Evolutionary conservation across 2,113 vertebrate species (phyloP).

Genomic region (Colinus virginianus): DNA sequence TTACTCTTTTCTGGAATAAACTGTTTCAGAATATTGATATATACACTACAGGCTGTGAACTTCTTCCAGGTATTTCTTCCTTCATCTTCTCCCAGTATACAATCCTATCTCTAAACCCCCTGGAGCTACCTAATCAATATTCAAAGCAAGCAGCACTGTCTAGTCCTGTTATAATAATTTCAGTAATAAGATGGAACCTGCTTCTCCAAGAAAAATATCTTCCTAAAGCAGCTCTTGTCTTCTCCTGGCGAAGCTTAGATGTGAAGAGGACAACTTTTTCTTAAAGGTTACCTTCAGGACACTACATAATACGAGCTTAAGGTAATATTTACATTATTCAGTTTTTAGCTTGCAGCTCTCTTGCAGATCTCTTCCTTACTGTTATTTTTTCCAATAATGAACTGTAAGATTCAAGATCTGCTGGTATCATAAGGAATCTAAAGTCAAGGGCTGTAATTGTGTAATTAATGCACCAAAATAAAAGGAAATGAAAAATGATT

Average conservation of each 20-base stretch:
- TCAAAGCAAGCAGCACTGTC: fast-evolving
- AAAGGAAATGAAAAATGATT: neutral
- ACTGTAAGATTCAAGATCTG: neutral
- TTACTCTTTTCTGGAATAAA: neutral
- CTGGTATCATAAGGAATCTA: neutral
- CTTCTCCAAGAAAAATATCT: neutral
- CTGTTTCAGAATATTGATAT: fast-evolving
- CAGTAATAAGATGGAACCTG: neutral
- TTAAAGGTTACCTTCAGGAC: neutral
- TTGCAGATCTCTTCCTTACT: neutral
- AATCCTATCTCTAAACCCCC: neutral
- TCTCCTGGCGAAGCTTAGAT: neutral
- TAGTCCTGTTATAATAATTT: neutral
- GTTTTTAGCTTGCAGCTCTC: neutral
- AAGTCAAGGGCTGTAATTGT: neutral
- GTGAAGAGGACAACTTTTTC: neutral
- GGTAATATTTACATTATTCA: neutral
- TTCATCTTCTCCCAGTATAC: neutral
- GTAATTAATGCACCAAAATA: neutral
- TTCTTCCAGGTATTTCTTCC: neutral
- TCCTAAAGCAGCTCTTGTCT: neutral
- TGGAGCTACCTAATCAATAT: neutral
- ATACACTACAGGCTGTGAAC: neutral
- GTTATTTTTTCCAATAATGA: neutral
- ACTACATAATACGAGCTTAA: neutral